These are phyloP conservation scores for Pogonus chalceus DNA, from an alignment of 1,140 invertebrate species.

Conservation along the genomic window DNA sequence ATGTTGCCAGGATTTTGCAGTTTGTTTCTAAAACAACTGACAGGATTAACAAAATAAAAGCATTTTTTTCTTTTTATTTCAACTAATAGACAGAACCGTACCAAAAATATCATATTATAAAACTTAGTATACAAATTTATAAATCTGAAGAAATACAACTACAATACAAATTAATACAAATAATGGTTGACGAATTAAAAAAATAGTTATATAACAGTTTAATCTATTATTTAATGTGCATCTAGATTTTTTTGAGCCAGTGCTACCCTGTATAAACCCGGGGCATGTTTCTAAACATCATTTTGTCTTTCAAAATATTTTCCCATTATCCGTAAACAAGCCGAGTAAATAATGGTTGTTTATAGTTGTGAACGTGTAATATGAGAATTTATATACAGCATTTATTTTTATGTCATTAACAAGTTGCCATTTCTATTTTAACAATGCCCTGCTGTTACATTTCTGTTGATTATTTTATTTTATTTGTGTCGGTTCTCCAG, in stretches of 20 bases:
- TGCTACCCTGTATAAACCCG: background rate
- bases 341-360: background rate
- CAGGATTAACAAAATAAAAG: background rate
- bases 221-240: background rate
- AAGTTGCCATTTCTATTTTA: background rate
- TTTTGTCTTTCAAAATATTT: slow-evolving; percentile 7
- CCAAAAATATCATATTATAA: background rate
- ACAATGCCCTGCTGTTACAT: background rate
- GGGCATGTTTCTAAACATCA: slow-evolving; percentile 3
- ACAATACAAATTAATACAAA: too few relatives aligned
- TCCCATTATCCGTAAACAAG: slow-evolving; percentile 1
- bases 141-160: too few relatives aligned
- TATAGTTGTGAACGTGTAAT: background rate
- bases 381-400: slow-evolving; percentile 1
- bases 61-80: background rate
- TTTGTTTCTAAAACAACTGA: background rate
- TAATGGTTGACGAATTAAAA: too few relatives aligned
- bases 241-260: background rate
- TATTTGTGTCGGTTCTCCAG: too few relatives aligned
- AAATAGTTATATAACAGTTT: too few relatives aligned
- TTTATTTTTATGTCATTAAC: slow-evolving; percentile 2
- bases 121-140: too few relatives aligned
- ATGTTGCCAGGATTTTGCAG: background rate
- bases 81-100: background rate
- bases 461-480: background rate